Evolutionary conservation across 35 echinoderm and acorn worm species (phyloP).

Genomic region (Heliocidaris erythrogramma): DNA sequence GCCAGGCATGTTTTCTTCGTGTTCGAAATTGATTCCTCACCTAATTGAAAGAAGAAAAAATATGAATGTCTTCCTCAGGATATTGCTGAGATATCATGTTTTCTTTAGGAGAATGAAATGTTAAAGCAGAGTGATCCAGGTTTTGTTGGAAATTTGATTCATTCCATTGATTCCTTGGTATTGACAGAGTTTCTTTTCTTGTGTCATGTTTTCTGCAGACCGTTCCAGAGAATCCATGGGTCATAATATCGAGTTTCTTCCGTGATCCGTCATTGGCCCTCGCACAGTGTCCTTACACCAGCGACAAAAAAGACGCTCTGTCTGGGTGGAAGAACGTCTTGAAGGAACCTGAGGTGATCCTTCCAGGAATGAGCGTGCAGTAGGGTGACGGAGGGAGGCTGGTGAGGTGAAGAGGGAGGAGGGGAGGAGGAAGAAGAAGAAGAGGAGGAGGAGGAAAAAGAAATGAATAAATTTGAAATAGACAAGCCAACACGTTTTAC

Average conservation of each 20-base stretch:
- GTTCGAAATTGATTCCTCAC: too few relatives aligned
- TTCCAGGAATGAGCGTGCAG: not conserved
- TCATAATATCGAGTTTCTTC: not conserved
- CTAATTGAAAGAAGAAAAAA: too few relatives aligned
- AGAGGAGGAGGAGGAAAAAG: not conserved
- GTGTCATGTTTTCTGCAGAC: not conserved
- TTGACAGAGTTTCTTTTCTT: not conserved
- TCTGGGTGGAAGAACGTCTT: not conserved
- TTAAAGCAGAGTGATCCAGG: too few relatives aligned
- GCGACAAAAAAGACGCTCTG: not conserved
- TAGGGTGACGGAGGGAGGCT: not conserved
- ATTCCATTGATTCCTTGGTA: too few relatives aligned
- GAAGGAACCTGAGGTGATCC: not conserved
- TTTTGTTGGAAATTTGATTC: too few relatives aligned
- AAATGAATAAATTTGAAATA: not conserved
- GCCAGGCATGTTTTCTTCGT: too few relatives aligned
- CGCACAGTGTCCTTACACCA: not conserved
- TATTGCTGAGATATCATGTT: too few relatives aligned
- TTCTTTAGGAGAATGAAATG: too few relatives aligned
- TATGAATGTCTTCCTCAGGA: too few relatives aligned
- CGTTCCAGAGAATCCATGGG: not conserved
- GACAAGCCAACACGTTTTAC: too few relatives aligned
- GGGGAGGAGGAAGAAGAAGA: too few relatives aligned
- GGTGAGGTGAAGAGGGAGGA: too few relatives aligned
- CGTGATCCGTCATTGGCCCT: not conserved